Base-by-base conservation (phyloP, 1,140 invertebrate species). In the Pogonomyrmex californicus region DNA sequence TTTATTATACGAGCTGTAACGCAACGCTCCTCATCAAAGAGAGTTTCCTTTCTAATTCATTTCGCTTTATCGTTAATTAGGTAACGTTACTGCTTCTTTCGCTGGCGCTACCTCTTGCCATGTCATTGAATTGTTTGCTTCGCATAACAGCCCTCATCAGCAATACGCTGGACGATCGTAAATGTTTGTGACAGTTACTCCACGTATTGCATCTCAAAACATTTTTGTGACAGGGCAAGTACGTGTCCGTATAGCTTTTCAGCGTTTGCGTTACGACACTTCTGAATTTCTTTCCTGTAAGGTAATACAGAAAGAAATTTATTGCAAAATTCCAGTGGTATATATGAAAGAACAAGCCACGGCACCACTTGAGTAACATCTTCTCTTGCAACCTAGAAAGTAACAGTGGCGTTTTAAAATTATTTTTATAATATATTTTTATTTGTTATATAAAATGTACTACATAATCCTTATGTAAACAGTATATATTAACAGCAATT, bases 321-420 rank as follows among this genome's bases (percentile, higher is more conserved):
- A 93, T 91, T 30, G 91, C 92, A 68, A 93, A 93, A 76, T 91
- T 93, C 92, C 92, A 93, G 33, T 93, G 92, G 33, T 93, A 93
- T 17, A 93, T 63, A 54, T 93, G 91, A 77, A 93, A 93, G 63
- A 89, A 92, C 6, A 93, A 88, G 9, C 92, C 93, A 3, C 91
- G 86, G 38, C 92, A 92, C 92, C 93, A 93, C 71, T 93, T 93
- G 2, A 93, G 83, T n/a, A 93, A 71, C 87, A 93, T 92, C 86
- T 93, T 93, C 56, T 93, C 91, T 70, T 93, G 78, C 62, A 93
- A 81, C 93, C 93, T 93, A 63, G 70, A 90, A 91, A 83, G 56
- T 41, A 58, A 62, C 23, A 49, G 2, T 6, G 2, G 4, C 10
- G 17, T 44, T 17, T 78, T 65, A n/a, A 65, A 33, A 66, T 51